Evolutionary conservation across 1,140 invertebrate species (phyloP).

Genomic region (Stegodyphus dumicola): DNA sequence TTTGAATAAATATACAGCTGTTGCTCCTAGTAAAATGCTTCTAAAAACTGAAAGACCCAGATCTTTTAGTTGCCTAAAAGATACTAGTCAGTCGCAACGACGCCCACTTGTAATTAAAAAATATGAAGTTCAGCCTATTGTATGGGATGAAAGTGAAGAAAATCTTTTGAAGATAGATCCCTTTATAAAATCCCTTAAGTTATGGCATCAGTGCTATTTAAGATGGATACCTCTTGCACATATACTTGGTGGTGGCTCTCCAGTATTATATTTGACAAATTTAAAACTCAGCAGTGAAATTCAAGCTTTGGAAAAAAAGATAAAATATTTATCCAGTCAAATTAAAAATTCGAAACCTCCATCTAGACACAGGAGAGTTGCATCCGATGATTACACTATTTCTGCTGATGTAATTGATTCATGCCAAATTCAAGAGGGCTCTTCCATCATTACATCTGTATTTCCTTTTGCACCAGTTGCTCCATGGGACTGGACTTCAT

Average conservation of each 20-base stretch:
- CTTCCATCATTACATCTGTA: constrained; percentile 67
- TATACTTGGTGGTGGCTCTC: constrained; percentile 80
- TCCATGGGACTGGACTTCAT: constrained; percentile 61
- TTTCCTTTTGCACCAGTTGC: constrained; percentile 67
- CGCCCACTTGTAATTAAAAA: constrained; percentile 27
- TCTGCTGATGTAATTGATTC: constrained; percentile 64
- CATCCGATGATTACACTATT: constrained; percentile 66
- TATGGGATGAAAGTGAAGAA: constrained; percentile 50
- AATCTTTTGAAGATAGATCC: constrained; percentile 64
- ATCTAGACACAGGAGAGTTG: constrained; percentile 62
- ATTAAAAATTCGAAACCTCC: constrained; percentile 46
- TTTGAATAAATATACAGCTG: constrained; percentile 62
- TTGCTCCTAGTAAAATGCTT: neutral
- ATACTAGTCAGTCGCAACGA: constrained; percentile 27
- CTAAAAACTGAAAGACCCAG: constrained; percentile 25
- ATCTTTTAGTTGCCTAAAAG: constrained; percentile 50
- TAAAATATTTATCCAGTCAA: constrained; percentile 45
- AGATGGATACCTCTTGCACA: constrained; percentile 87
- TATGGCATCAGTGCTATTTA: constrained; percentile 92
- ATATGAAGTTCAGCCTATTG: constrained; percentile 16
- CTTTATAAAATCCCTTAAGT: constrained; percentile 71
- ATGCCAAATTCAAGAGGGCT: constrained; percentile 64
- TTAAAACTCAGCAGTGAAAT: constrained; percentile 68
- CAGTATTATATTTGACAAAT: constrained; percentile 74
- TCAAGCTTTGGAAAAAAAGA: constrained; percentile 65